Conservation (phyloP, 2,888 invertebrate genomes). For the Melinaea marsaeus region DNA sequence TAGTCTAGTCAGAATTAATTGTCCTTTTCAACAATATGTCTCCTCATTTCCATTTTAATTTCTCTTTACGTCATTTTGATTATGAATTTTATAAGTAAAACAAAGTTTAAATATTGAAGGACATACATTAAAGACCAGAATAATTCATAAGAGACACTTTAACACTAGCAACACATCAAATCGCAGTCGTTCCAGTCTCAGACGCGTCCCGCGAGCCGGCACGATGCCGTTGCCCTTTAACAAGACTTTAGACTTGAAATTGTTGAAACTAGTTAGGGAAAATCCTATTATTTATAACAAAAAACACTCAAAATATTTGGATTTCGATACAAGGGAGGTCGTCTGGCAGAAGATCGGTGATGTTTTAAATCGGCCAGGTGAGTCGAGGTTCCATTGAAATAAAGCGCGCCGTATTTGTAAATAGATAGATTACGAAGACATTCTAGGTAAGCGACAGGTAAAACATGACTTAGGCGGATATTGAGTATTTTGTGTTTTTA, state of each 20-base stretch:
- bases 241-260: slow-evolving; percentile 52
- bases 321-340: slow-evolving; percentile 58
- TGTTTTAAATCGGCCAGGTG: slow-evolving; percentile 54
- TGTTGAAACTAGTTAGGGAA: slow-evolving; percentile 55
- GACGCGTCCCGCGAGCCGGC: slow-evolving; percentile 27
- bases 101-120: no score
- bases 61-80: no score
- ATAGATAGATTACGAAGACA: slow-evolving; percentile 4
- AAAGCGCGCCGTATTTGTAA: slow-evolving; percentile 5
- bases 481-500: no score
- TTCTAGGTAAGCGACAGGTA: background rate
- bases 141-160: no score
- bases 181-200: slow-evolving; percentile 30
- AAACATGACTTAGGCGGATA: no score
- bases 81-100: no score
- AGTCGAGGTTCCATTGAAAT: slow-evolving; percentile 34
- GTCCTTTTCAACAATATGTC: no score
- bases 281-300: slow-evolving; percentile 57
- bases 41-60: no score
- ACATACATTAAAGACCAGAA: no score
- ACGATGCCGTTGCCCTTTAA: slow-evolving; percentile 62
- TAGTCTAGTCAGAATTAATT: no score
- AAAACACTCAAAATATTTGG: slow-evolving; percentile 55
- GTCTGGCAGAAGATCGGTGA: slow-evolving; percentile 69
- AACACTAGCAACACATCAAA: slow-evolving; percentile 21